phyloP scores from a whole-genome alignment of 2,797 vertebrate genomes.

The Gephyroberyx darwinii region DNA sequence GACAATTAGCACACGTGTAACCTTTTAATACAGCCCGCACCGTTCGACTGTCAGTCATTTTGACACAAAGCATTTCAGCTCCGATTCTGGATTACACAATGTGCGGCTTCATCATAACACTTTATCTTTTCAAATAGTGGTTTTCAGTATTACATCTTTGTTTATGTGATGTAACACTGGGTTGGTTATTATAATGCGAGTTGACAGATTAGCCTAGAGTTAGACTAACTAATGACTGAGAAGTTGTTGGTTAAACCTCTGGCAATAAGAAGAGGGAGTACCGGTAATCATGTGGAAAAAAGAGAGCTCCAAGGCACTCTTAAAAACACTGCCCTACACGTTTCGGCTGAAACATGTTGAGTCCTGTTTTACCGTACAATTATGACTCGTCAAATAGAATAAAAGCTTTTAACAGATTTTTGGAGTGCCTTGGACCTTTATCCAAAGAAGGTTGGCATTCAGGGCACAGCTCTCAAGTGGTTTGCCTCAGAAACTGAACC shows the following conservation, averaged over 20 bases:
- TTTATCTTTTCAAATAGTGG: not conserved
- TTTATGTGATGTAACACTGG: not conserved
- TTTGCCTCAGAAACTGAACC: too few relatives aligned
- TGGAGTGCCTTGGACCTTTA: too few relatives aligned
- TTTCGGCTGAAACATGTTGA: too few relatives aligned
- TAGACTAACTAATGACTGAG: not conserved
- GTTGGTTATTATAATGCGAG: not conserved
- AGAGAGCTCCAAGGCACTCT: slow-evolving; percentile 36
- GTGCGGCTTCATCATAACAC: too few relatives aligned
- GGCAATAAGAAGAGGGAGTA: slow-evolving; percentile 18
- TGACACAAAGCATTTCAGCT: not conserved
- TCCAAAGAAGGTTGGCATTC: too few relatives aligned
- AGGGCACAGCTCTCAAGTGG: too few relatives aligned
- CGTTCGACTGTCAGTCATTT: not conserved
- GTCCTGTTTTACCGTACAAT: too few relatives aligned
- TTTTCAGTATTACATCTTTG: not conserved
- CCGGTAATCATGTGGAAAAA: slow-evolving; percentile 51
- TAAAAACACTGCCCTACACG: too few relatives aligned
- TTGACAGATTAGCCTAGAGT: slow-evolving; percentile 5
- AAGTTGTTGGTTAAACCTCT: slow-evolving; percentile 1
- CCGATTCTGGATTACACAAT: not conserved
- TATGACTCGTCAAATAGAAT: too few relatives aligned
- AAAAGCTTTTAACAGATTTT: too few relatives aligned
- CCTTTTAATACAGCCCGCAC: not conserved
- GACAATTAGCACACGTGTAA: too few relatives aligned